Conservation (phyloP, 2,113 vertebrate genomes). For the Pomatostomus ruficeps region DNA sequence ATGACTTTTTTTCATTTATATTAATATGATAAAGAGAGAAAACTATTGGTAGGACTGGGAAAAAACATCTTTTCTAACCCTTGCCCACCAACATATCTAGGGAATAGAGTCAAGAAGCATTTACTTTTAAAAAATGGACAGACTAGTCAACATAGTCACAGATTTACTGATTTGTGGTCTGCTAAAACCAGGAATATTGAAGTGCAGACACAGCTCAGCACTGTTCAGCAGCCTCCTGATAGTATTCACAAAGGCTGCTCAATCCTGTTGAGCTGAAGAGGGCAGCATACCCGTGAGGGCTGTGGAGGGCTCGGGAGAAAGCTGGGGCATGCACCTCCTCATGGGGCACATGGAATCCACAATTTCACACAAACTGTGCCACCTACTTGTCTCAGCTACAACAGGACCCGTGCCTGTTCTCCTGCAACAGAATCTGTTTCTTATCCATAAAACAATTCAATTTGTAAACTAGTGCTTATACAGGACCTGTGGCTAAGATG, state of each 20-base stretch:
- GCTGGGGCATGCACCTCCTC: background rate
- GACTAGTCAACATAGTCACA: background rate
- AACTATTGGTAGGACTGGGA: background rate
- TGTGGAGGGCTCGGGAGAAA: fast-evolving
- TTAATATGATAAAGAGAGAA: background rate
- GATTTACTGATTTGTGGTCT: background rate
- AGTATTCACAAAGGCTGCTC: background rate
- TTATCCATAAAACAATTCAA: background rate
- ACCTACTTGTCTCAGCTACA: background rate
- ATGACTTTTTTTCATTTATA: background rate
- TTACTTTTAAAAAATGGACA: background rate
- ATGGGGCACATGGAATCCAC: background rate
- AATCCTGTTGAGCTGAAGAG: background rate
- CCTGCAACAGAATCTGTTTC: background rate
- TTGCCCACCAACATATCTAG: background rate
- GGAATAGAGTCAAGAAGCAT: background rate
- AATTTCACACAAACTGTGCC: background rate
- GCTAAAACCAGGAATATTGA: background rate
- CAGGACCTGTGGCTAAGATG: background rate
- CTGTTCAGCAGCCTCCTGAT: background rate
- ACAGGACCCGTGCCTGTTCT: fast-evolving
- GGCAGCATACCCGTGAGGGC: fast-evolving
- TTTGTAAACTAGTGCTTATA: background rate
- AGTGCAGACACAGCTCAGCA: background rate
- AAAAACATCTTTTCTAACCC: background rate